Evolutionary conservation across 2,113 vertebrate genomes (phyloP).

Genomic region (Podarcis muralis): DNA sequence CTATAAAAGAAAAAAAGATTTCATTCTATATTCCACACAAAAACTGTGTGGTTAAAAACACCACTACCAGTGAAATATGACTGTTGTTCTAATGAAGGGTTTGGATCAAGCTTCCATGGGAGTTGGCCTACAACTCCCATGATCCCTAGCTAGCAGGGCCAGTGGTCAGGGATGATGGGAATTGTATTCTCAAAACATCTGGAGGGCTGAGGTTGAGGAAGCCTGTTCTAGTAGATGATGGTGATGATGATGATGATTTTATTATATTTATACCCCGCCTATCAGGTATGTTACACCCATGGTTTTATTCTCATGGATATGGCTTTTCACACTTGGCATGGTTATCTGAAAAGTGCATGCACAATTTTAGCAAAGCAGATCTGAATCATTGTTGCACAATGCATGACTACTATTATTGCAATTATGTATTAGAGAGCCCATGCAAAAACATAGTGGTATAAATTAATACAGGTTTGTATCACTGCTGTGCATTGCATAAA

Average conservation of each 20-base stretch:
- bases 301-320: background rate
- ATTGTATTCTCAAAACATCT: no score
- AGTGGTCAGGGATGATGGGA: no score
- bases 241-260: no score
- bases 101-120: slow-evolving; percentile 16
- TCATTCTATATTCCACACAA: background rate
- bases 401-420: background rate
- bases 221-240: no score
- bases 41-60: slow-evolving; percentile 62
- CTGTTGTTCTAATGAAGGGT: slow-evolving; percentile 61
- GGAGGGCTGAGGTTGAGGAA: no score
- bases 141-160: no score
- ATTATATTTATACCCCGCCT: no score
- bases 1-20: slow-evolving; percentile 22
- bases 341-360: background rate
- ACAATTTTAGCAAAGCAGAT: background rate
- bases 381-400: background rate
- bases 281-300: background rate
- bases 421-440: background rate
- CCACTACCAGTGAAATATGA: slow-evolving; percentile 42
- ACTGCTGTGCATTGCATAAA: background rate
- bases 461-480: background rate
- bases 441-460: background rate
- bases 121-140: no score
- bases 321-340: background rate